phyloP scores from a whole-genome alignment of 2,888 invertebrate species.

The Cantharis nigra region DNA sequence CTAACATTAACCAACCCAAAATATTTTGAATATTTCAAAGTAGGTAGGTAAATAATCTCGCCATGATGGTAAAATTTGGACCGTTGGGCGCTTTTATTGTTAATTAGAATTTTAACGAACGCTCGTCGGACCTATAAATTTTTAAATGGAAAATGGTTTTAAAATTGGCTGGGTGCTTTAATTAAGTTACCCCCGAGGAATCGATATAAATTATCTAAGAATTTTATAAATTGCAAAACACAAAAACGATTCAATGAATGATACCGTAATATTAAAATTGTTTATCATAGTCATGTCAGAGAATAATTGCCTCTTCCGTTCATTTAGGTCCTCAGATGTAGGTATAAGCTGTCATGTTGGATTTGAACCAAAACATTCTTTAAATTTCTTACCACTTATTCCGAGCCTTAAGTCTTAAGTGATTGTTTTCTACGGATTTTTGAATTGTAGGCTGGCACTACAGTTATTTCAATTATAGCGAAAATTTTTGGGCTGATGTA shows the following conservation, averaged over 20 bases:
- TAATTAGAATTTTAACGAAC: neutral
- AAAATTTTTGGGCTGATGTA: neutral
- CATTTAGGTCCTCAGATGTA: neutral
- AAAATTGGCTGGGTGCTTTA: neutral
- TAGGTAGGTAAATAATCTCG: neutral
- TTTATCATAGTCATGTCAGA: neutral
- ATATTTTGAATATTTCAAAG: neutral
- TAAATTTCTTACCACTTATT: constrained; percentile 6
- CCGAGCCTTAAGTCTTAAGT: neutral
- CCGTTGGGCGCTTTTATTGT: neutral
- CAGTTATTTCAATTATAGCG: neutral
- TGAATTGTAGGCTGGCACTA: neutral
- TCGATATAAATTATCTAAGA: neutral
- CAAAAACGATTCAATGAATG: constrained; percentile 1
- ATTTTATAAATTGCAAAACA: neutral
- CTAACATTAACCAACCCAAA: neutral
- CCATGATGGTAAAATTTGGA: neutral
- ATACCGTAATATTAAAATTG: constrained; percentile 5
- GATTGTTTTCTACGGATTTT: neutral
- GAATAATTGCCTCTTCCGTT: constrained; percentile 4
- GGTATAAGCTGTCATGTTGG: constrained; percentile 1
- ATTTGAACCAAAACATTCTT: constrained; percentile 16
- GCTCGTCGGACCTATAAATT: neutral
- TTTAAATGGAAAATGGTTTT: neutral
- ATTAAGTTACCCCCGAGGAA: neutral